Conservation (phyloP, 2,797 vertebrate species). For the Selene dorsalis region DNA sequence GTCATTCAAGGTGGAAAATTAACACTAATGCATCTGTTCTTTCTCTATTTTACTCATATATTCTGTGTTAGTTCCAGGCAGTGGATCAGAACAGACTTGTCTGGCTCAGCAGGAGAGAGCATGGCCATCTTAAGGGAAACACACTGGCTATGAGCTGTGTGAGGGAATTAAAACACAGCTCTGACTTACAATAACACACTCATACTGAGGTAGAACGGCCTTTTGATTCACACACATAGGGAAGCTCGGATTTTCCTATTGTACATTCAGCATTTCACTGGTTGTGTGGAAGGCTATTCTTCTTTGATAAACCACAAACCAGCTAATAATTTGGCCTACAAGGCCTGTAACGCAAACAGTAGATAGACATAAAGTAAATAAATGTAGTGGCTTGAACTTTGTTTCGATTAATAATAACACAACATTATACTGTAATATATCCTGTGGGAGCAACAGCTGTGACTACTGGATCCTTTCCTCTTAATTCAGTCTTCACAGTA, state of each 20-base stretch:
- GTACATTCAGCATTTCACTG: conserved; percentile 62
- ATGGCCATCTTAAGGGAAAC: conserved; percentile 33
- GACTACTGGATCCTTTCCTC: neutral
- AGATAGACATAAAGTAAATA: neutral
- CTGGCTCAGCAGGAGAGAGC: conserved; percentile 33
- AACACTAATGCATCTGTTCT: neutral
- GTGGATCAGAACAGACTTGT: conserved; percentile 22
- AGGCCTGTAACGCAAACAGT: conserved; percentile 4
- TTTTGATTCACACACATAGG: conserved; percentile 54
- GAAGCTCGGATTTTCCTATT: conserved; percentile 40
- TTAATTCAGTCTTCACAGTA: no score
- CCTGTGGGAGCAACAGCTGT: conserved; percentile 3
- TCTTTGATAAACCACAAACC: conserved; percentile 13
- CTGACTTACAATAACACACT: conserved; percentile 54
- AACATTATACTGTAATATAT: neutral
- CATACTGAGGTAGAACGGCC: conserved; percentile 42
- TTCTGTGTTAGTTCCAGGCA: conserved; percentile 7
- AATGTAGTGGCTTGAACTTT: neutral
- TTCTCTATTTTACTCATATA: neutral
- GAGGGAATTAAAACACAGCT: conserved; percentile 53
- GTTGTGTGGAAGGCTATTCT: conserved; percentile 35
- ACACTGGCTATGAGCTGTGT: conserved; percentile 27
- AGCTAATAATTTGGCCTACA: conserved; percentile 1
- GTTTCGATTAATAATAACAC: neutral
- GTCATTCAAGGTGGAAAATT: neutral